Percentiles rank a stretch among this genome's conserved stretches.
These are phyloP conservation scores for Mustelus asterias DNA, from an alignment of 2,113 vertebrate genomes.

Conservation along the genomic window DNA sequence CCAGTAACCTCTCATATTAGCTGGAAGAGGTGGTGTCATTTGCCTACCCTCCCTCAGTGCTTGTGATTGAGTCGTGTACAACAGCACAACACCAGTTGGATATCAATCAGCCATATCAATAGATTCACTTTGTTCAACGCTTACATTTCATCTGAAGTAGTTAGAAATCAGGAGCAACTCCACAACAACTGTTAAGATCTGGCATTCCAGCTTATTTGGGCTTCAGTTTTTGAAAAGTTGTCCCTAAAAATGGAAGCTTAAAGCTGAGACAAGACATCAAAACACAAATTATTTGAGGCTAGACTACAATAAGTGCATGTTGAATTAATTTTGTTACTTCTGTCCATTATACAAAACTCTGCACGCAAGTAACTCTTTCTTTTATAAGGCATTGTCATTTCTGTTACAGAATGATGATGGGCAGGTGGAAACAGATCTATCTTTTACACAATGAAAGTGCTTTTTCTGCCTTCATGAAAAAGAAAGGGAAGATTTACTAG, in stretches of 20 bases:
- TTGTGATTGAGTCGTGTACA: not conserved
- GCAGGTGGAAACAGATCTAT: not conserved
- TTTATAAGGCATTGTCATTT: not conserved
- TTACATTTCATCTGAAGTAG: not conserved
- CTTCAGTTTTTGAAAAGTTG: not conserved
- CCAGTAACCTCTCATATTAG: not conserved
- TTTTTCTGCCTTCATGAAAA: not conserved
- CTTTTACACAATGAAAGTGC: not conserved
- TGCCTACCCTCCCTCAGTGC: not conserved
- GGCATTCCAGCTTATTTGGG: not conserved
- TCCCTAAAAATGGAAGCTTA: not conserved
- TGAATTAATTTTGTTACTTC: not conserved
- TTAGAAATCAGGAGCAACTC: not conserved
- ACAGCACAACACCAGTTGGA: not conserved
- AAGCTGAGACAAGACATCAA: not conserved
- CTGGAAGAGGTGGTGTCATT: not conserved
- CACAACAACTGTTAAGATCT: not conserved
- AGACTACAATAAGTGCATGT: not conserved
- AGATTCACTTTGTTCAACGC: not conserved
- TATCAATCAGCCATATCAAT: not conserved
- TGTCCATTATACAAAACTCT: not conserved
- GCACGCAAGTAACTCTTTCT: not conserved
- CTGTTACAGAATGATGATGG: not conserved
- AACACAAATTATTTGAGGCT: not conserved
- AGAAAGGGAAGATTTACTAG: not conserved